These are phyloP conservation scores for Lepidurus arcticus DNA, from an alignment of 1,140 invertebrate genomes.

Conservation along the genomic window DNA sequence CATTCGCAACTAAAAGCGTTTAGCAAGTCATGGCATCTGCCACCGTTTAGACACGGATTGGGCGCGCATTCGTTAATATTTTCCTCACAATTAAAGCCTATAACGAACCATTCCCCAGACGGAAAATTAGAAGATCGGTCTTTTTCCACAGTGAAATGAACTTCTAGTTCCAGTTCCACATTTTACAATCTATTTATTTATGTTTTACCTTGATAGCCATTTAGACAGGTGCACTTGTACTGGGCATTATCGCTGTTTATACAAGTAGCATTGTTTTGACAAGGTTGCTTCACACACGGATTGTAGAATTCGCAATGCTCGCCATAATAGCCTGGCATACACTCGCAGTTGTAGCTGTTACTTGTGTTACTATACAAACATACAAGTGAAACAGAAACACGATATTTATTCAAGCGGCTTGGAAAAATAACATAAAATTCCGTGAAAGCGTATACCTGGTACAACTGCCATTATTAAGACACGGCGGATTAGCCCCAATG, in stretches of 20 bases:
- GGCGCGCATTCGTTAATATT: constrained; percentile 38
- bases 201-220: constrained; percentile 35
- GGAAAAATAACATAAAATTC: not conserved
- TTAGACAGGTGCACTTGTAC: constrained; percentile 37
- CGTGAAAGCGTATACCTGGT: constrained; percentile 34
- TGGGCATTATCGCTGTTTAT: constrained; percentile 33
- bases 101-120: not conserved
- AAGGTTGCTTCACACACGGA: constrained; percentile 40
- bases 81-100: constrained; percentile 35
- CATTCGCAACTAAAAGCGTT: constrained; percentile 39
- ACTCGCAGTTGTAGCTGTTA: constrained; percentile 35
- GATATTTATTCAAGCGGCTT: too few relatives aligned
- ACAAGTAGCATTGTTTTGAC: constrained; percentile 40
- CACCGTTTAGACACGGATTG: constrained; percentile 40
- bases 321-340: constrained; percentile 40
- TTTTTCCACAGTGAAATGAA: not conserved
- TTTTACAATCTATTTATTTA: constrained; percentile 30
- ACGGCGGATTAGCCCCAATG: constrained; percentile 37
- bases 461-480: constrained; percentile 38
- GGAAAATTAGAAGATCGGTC: not conserved
- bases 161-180: not conserved
- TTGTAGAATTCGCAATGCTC: constrained; percentile 40
- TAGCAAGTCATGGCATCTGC: constrained; percentile 47
- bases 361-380: constrained; percentile 24
- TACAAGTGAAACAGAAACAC: not conserved